phyloP scores from a whole-genome alignment of 2,888 invertebrate species.

The Elegia similella region DNA sequence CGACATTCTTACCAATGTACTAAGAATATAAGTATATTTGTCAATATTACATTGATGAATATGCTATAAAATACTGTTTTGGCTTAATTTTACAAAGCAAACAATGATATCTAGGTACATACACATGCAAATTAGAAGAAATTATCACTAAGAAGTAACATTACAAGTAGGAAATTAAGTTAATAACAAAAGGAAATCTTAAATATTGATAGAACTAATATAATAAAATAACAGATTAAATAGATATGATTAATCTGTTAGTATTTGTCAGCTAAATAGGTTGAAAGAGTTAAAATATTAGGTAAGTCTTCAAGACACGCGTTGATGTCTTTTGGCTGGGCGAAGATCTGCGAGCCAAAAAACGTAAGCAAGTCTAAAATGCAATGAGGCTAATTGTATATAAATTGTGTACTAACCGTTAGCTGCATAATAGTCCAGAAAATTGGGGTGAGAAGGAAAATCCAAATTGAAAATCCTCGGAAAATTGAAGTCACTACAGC shows the following conservation, averaged over 20 bases:
- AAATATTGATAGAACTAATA: too few relatives aligned
- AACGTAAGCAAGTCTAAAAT: conserved; percentile 10
- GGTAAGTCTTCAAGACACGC: conserved; percentile 40
- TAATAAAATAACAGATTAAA: too few relatives aligned
- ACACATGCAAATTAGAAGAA: too few relatives aligned
- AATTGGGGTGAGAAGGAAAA: conserved; percentile 44
- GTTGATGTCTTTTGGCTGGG: conserved; percentile 74
- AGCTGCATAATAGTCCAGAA: conserved; percentile 49
- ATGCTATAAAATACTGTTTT: too few relatives aligned
- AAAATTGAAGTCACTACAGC: conserved; percentile 28
- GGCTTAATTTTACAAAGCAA: too few relatives aligned
- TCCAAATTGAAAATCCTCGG: conserved; percentile 42
- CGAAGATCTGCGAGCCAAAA: conserved; percentile 27
- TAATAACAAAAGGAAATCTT: too few relatives aligned
- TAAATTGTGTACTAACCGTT: conserved; percentile 55
- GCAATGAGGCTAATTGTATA: conserved; percentile 17
- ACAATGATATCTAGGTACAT: too few relatives aligned
- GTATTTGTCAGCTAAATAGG: not conserved
- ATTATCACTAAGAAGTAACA: too few relatives aligned
- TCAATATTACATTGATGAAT: too few relatives aligned
- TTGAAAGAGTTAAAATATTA: not conserved
- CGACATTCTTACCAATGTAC: too few relatives aligned
- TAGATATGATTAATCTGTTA: not conserved
- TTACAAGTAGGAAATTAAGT: too few relatives aligned
- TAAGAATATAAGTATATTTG: too few relatives aligned